Evolutionary conservation across 2,888 invertebrate genomes (phyloP), one percentile per base, ranked within the genome.

Genomic region (Scelioninae gen. 2): DNA sequence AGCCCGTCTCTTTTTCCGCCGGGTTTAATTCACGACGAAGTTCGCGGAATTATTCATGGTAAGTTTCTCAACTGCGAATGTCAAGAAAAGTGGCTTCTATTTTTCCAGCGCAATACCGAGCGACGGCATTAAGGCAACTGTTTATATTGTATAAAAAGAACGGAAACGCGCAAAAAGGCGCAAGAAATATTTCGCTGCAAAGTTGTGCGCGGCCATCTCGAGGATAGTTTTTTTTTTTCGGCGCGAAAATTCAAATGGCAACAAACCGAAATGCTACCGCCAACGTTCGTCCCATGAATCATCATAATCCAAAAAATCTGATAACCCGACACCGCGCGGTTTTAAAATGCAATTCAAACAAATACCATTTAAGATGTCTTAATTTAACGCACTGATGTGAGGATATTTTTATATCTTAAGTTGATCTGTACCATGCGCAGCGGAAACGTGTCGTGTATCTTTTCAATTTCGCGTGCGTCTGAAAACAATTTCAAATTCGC

Each of bases 61-160:
- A 63, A 70, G 69, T 70, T 70, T 53, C 61, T 63, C 63, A 70
- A 70, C 55, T 39, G 46, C 16, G 61, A 39, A 53, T 25, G 53
- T 53, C 61, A 46, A 64, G 61, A 64, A 60, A 71, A 65, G 71
- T 65, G 65, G 41, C 71, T 64, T 46, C 45, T 60, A 60, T 60
- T 71, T 60, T 71, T 50, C 22, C 37, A 58, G 15, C 28, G 35
- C 9, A 25, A 15, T 41, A 22, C 37, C 39, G 22, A 69, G 31
- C 35, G 41, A 50, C 39, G 33, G 69, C 16, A 57, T 70, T 70
- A 69, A 69, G 13, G 55, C 55, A 52, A 71, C 64, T 65, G 71
- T 71, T 71, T 71, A 65, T 71, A 65, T 65, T 71, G 64, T 28
- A 60, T 53, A 64, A 71, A 43, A 65, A 60, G 52, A 46, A 55